phyloP scores from a whole-genome alignment of 2,113 vertebrate species.

The Carassius carassius region DNA sequence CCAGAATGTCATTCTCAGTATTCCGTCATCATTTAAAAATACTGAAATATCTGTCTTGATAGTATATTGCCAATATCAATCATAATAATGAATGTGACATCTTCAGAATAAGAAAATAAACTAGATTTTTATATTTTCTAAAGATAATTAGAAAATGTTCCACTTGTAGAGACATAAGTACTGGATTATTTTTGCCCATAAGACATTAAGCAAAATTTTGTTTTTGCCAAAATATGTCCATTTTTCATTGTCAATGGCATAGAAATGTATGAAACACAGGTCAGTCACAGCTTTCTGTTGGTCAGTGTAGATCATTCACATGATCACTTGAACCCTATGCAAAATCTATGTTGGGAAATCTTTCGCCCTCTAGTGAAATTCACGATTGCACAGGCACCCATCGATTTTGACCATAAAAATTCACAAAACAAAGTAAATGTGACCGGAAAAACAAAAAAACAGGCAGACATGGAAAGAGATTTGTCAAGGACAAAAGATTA shows the following conservation, averaged over 20 bases:
- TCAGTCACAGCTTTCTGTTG: not conserved
- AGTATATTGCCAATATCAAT: not conserved
- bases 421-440: not conserved
- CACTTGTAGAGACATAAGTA: not conserved
- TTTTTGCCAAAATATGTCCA: not conserved
- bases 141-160: not conserved
- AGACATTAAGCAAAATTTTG: not conserved
- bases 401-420: not conserved
- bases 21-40: not conserved
- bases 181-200: not conserved
- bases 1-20: not conserved
- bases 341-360: not conserved
- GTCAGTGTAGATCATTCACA: not conserved
- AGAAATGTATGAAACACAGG: not conserved
- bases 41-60: not conserved
- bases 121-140: not conserved
- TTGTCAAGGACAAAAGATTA: constrained; percentile 3
- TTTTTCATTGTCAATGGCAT: not conserved
- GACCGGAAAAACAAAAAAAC: not conserved
- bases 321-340: not conserved
- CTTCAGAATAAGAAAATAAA: not conserved
- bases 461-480: not conserved
- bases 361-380: not conserved
- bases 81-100: not conserved
- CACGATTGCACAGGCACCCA: not conserved